A percentile compares a stretch with the other conserved stretches of the same genome.
Conservation (phyloP, 2,888 invertebrate species). For the Agonopterix arenella region DNA sequence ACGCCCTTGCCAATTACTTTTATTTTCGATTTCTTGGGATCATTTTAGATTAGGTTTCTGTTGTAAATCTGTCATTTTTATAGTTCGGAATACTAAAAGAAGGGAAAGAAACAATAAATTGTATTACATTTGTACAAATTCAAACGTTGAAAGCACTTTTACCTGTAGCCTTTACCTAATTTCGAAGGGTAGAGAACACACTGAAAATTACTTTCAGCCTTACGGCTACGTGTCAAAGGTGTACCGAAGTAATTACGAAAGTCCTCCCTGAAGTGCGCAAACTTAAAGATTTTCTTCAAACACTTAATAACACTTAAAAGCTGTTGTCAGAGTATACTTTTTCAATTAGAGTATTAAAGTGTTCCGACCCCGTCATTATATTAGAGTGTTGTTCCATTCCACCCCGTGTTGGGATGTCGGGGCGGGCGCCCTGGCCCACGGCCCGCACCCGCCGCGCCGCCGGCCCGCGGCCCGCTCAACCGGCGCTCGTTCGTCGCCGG, state of each 20-base stretch:
- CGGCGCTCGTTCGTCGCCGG: conserved; percentile 22
- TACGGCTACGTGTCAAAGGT: too few species aligned
- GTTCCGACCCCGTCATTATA: conserved; percentile 75
- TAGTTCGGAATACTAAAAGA: too few species aligned
- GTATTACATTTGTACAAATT: too few species aligned
- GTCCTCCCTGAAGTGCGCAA: neutral
- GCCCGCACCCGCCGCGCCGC: conserved; percentile 52
- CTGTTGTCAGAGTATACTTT: conserved; percentile 69
- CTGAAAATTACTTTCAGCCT: too few species aligned
- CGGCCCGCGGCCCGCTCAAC: conserved; percentile 33
- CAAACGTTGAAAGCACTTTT: too few species aligned
- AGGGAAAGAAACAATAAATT: too few species aligned
- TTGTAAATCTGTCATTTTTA: neutral
- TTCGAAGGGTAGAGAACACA: too few species aligned
- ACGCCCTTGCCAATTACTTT: conserved; percentile 51
- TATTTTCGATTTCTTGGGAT: conserved; percentile 8
- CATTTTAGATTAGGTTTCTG: neutral
- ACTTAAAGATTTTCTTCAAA: conserved; percentile 13
- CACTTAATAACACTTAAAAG: conserved; percentile 62
- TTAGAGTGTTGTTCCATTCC: conserved; percentile 73
- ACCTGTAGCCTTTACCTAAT: too few species aligned
- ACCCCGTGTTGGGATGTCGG: conserved; percentile 44
- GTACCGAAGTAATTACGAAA: too few species aligned
- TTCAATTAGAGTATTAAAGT: conserved; percentile 76
- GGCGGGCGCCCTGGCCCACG: conserved; percentile 22